A percentile compares a stretch with the other conserved stretches of the same genome.
These are phyloP conservation scores for Leptinotarsa undecemlineata DNA, from an alignment of 1,140 invertebrate species.

Conservation along the genomic window DNA sequence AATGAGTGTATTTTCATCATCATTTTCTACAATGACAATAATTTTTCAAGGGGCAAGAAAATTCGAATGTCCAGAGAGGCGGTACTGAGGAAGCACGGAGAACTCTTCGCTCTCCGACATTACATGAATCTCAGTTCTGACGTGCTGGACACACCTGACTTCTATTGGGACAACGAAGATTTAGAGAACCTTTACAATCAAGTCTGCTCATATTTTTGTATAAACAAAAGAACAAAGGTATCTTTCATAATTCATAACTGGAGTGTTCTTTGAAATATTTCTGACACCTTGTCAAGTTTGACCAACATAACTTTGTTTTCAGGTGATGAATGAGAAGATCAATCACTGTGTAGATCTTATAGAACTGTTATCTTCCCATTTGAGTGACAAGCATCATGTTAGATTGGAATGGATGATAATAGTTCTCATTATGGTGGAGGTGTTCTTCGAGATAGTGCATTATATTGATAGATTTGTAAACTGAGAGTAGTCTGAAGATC, in stretches of 20 bases:
- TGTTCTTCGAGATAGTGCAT: conserved; percentile 85
- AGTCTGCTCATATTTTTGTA: conserved; percentile 82
- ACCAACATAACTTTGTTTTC: conserved; percentile 39
- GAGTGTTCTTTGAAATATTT: background rate
- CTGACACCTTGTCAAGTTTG: background rate
- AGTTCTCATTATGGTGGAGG: conserved; percentile 91
- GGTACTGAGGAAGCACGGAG: conserved; percentile 87
- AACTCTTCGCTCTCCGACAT: conserved; percentile 87
- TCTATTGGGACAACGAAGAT: conserved; percentile 94
- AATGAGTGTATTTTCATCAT: background rate
- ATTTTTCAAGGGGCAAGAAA: conserved; percentile 58
- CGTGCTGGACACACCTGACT: conserved; percentile 91
- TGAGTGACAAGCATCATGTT: conserved; percentile 89
- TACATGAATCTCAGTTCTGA: conserved; percentile 91
- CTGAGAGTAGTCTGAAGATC: conserved; percentile 17
- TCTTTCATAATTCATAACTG: conserved; percentile 1
- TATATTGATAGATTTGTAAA: conserved; percentile 63
- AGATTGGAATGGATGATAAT: conserved; percentile 97
- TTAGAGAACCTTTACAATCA: conserved; percentile 82
- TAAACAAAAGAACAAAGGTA: conserved; percentile 80
- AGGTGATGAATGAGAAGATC: conserved; percentile 94
- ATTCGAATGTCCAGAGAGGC: conserved; percentile 71
- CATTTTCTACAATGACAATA: background rate
- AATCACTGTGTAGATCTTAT: conserved; percentile 90
- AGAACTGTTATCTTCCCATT: conserved; percentile 81